A percentile compares a stretch with the other conserved stretches of the same genome.
phyloP scores from a whole-genome alignment of 35 echinoderm and acorn worm species.

The Heliocidaris tuberculata region DNA sequence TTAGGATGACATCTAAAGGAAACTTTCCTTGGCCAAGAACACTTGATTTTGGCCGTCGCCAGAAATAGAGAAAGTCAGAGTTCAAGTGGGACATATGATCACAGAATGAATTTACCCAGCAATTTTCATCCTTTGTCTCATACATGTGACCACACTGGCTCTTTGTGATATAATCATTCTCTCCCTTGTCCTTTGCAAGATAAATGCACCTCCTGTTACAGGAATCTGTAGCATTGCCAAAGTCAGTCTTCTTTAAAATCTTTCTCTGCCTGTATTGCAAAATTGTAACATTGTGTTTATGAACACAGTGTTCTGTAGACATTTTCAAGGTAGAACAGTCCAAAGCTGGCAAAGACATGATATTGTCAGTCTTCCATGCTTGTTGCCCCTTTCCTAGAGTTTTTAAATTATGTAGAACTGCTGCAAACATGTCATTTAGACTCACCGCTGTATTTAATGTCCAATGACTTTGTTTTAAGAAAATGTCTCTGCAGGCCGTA shows the following conservation, averaged over 20 bases:
- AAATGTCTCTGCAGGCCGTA: slow-evolving; percentile 48
- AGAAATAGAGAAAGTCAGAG: slow-evolving; percentile 7
- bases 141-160: slow-evolving; percentile 63
- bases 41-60: slow-evolving; percentile 56
- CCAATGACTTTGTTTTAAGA: neutral
- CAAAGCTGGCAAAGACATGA: slow-evolving; percentile 34
- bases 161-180: slow-evolving; percentile 29
- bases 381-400: slow-evolving; percentile 22
- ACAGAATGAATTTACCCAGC: slow-evolving; percentile 36
- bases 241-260: slow-evolving; percentile 22
- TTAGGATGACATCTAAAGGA: too few species aligned
- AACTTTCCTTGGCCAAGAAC: neutral
- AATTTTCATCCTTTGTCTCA: slow-evolving; percentile 55
- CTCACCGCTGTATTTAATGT: neutral
- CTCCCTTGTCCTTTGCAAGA: neutral
- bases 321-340: slow-evolving; percentile 24
- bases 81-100: slow-evolving; percentile 36
- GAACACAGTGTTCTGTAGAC: slow-evolving; percentile 52
- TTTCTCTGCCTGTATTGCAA: slow-evolving; percentile 56
- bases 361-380: slow-evolving; percentile 46
- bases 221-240: neutral
- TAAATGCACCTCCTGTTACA: neutral
- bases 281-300: slow-evolving; percentile 52
- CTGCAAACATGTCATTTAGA: slow-evolving; percentile 12
- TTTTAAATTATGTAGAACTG: neutral